phyloP scores from a whole-genome alignment of 2,113 vertebrate genomes.

The Microcebus griseorufus region DNA sequence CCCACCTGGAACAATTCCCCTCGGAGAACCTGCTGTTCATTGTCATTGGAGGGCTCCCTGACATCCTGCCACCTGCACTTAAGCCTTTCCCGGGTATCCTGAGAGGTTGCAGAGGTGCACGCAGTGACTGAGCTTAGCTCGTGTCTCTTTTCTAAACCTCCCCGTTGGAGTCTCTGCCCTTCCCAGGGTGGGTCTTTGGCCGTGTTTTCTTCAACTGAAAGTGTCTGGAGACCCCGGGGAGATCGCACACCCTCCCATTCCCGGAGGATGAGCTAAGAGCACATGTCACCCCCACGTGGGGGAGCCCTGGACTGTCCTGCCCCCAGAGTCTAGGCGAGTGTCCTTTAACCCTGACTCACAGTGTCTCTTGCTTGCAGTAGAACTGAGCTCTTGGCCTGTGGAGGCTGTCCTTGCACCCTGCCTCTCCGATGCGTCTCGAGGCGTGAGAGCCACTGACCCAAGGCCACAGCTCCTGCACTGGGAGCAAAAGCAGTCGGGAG shows the following conservation, averaged over 20 bases:
- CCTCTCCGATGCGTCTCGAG: no score
- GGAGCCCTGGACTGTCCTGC: fast-evolving
- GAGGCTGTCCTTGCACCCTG: fast-evolving
- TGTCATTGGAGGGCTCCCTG: neutral
- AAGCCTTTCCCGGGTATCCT: neutral
- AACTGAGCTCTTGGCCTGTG: fast-evolving
- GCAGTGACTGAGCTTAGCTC: fast-evolving
- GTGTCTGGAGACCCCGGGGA: fast-evolving
- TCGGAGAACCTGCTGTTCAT: neutral
- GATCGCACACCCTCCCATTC: neutral
- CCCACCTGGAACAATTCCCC: neutral
- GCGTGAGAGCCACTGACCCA: neutral
- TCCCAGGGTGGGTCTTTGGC: fast-evolving
- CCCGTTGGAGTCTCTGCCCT: neutral
- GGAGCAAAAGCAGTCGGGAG: fast-evolving
- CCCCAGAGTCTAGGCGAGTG: fast-evolving
- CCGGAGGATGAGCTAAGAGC: neutral
- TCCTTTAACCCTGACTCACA: neutral
- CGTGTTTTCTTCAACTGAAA: neutral
- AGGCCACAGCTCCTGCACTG: fast-evolving
- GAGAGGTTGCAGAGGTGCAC: fast-evolving
- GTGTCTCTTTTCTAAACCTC: neutral
- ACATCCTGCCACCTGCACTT: neutral
- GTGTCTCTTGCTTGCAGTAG: fast-evolving
- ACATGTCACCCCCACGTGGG: neutral